Percentiles rank a stretch among this genome's conserved stretches.
phyloP scores from a whole-genome alignment of 1,140 invertebrate species.

The Drosophila orosa region DNA sequence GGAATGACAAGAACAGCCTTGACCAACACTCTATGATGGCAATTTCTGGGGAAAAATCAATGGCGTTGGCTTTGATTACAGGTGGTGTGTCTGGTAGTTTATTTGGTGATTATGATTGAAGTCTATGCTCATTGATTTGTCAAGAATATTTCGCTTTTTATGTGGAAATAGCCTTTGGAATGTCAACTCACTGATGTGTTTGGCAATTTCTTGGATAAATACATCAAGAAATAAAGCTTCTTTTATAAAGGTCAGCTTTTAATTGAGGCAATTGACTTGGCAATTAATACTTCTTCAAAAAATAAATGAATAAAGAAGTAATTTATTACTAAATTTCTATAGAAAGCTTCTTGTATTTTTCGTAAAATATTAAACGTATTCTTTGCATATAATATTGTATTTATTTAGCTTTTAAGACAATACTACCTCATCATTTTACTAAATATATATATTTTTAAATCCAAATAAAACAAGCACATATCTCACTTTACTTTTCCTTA shows the following conservation, averaged over 20 bases:
- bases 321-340: neutral
- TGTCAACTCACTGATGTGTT: neutral
- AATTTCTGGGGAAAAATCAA: slow-evolving; percentile 5
- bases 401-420: accelerated
- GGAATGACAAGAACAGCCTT: slow-evolving; percentile 32
- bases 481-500: neutral
- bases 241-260: neutral
- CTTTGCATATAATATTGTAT: no score
- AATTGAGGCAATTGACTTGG: neutral
- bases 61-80: slow-evolving; percentile 2
- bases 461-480: neutral
- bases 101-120: neutral
- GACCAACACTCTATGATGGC: slow-evolving; percentile 27
- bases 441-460: neutral
- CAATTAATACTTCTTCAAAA: neutral
- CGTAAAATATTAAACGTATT: neutral
- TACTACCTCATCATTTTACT: no score
- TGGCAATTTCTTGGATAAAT: neutral
- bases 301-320: neutral
- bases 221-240: no score
- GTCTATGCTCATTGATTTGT: neutral
- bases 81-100: neutral
- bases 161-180: neutral
- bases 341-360: neutral
- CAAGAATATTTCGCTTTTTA: neutral